Percentiles rank a stretch among this genome's conserved stretches.
phyloP scores from a whole-genome alignment of 2,113 vertebrate genomes.

The Edolisoma coerulescens region DNA sequence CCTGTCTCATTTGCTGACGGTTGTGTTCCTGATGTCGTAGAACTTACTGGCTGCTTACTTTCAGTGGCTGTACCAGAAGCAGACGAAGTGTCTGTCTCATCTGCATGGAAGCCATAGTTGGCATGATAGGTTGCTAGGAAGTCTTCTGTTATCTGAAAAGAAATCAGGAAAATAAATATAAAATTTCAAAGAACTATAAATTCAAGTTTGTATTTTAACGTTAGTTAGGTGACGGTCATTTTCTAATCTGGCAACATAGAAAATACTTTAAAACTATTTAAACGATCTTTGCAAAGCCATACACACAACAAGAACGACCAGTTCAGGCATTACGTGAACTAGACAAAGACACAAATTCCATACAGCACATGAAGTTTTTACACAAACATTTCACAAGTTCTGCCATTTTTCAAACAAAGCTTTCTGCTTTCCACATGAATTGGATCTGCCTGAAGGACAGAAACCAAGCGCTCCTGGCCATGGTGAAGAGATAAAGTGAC shows the following conservation, averaged over 20 bases:
- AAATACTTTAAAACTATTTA: background rate
- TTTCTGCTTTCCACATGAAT: background rate
- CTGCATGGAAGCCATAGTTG: constrained; percentile 86
- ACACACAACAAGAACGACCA: background rate
- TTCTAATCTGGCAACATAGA: background rate
- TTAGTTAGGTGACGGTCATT: background rate
- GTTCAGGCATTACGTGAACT: background rate
- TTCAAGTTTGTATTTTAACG: background rate
- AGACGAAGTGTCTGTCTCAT: constrained; percentile 66
- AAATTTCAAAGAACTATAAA: background rate
- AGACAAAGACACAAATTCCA: background rate
- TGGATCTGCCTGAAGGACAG: background rate
- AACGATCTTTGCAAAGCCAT: background rate
- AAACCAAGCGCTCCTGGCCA: background rate
- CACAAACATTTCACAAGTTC: background rate
- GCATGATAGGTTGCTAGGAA: constrained; percentile 93
- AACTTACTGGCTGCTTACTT: background rate
- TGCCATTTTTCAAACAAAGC: background rate
- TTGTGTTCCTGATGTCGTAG: constrained; percentile 5
- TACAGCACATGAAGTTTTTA: background rate
- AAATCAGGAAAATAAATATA: background rate
- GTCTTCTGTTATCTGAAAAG: constrained; percentile 89
- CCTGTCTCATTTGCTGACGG: constrained; percentile 30
- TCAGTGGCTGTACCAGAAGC: constrained; percentile 34
- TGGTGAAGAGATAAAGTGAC: background rate